phyloP scores from a whole-genome alignment of 2,888 invertebrate genomes.

The Lasioglossum leucozonium region DNA sequence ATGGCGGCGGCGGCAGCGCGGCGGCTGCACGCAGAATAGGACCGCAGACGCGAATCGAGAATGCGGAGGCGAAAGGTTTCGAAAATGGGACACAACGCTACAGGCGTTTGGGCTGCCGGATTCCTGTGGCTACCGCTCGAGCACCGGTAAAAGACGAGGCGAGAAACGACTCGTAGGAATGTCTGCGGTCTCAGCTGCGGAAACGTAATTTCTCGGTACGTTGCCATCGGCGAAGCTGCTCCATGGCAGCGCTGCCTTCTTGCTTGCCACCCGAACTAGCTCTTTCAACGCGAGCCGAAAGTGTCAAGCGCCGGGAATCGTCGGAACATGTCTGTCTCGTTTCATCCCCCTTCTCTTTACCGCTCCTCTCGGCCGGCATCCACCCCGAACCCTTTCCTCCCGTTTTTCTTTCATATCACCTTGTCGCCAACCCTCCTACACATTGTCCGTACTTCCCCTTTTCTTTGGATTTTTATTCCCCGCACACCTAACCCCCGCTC shows the following conservation, averaged over 20 bases:
- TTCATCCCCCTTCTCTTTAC: too few relatives aligned
- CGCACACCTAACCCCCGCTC: not conserved
- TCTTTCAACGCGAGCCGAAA: slow-evolving; percentile 57
- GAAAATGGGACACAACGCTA: slow-evolving; percentile 45
- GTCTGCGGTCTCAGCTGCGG: slow-evolving; percentile 72
- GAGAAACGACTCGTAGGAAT: slow-evolving; percentile 67
- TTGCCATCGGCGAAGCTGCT: slow-evolving; percentile 71
- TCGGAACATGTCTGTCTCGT: slow-evolving; percentile 50
- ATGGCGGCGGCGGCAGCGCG: not conserved
- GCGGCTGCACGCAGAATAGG: not conserved
- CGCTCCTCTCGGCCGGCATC: not conserved
- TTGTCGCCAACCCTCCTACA: slow-evolving; percentile 16
- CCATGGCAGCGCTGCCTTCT: slow-evolving; percentile 48
- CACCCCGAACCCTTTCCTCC: not conserved
- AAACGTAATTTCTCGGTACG: slow-evolving; percentile 77
- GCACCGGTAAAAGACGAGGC: slow-evolving; percentile 44
- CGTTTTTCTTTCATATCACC: slow-evolving; percentile 18
- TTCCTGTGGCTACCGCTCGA: slow-evolving; percentile 55
- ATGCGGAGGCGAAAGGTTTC: slow-evolving; percentile 31
- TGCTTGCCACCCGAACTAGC: slow-evolving; percentile 36
- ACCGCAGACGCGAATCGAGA: not conserved
- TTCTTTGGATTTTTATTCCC: slow-evolving; percentile 14
- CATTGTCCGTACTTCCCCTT: not conserved
- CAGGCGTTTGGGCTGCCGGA: slow-evolving; percentile 36
- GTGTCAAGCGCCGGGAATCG: slow-evolving; percentile 63